Evolutionary conservation across 2,888 invertebrate species (phyloP).

Genomic region (Thumatha senex): DNA sequence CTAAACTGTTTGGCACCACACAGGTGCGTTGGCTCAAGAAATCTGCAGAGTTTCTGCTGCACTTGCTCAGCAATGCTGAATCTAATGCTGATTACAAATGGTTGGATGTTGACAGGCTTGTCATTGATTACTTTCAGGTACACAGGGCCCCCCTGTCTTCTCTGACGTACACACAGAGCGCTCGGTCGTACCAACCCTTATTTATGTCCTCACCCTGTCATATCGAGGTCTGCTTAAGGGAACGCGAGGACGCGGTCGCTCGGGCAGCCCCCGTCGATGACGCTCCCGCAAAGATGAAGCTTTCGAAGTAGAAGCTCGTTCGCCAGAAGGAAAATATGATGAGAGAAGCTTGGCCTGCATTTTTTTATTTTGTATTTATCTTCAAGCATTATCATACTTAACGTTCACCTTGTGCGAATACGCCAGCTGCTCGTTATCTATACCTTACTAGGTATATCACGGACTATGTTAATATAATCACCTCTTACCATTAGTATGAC

Average conservation of each 20-base stretch:
- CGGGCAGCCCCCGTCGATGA: slow-evolving; percentile 93
- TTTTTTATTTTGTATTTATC: too few relatives aligned
- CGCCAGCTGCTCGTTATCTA: too few relatives aligned
- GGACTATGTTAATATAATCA: too few relatives aligned
- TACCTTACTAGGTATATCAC: too few relatives aligned
- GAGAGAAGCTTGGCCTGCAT: too few relatives aligned
- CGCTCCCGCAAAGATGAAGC: slow-evolving; percentile 96
- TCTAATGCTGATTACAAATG: slow-evolving; percentile 99
- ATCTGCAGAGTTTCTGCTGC: slow-evolving; percentile 98
- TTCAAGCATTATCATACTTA: too few relatives aligned
- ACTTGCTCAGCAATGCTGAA: slow-evolving; percentile 98
- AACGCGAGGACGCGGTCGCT: slow-evolving; percentile 95
- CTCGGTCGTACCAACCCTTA: slow-evolving; percentile 99
- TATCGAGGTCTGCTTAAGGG: slow-evolving; percentile 98
- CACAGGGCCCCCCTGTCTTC: slow-evolving; percentile 98
- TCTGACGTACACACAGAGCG: slow-evolving; percentile 98
- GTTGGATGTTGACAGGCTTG: slow-evolving; percentile 97
- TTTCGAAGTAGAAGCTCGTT: slow-evolving; percentile 98
- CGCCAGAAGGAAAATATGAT: slow-evolving; percentile 96
- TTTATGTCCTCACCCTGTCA: slow-evolving; percentile 99
- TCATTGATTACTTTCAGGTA: slow-evolving; percentile 97
- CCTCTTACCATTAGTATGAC: too few relatives aligned
- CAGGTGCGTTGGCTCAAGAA: slow-evolving; percentile 99
- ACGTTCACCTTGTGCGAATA: too few relatives aligned
- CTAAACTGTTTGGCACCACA: slow-evolving; percentile 96